Evolutionary conservation across 2,888 invertebrate species (phyloP).

Genomic region (Neoscelio sp.): DNA sequence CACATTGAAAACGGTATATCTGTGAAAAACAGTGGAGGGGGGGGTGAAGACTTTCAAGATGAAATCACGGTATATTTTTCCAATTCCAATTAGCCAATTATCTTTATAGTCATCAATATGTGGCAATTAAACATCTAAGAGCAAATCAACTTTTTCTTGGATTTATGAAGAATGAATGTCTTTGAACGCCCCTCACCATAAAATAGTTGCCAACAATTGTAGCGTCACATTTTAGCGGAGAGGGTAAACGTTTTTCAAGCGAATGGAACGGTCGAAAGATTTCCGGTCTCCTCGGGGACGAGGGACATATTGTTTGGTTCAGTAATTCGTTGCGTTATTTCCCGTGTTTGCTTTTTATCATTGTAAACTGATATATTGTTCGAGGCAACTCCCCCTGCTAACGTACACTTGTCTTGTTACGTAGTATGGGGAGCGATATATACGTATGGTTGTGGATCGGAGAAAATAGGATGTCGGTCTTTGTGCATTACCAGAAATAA

Average conservation of each 20-base stretch:
- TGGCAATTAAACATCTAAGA: too few relatives aligned
- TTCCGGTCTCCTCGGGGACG: conserved; percentile 75
- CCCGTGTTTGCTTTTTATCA: conserved; percentile 81
- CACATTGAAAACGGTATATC: too few relatives aligned
- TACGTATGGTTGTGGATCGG: conserved; percentile 7
- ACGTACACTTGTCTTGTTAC: conserved; percentile 58
- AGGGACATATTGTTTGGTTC: conserved; percentile 81
- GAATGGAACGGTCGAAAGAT: conserved; percentile 73
- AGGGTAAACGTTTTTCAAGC: conserved; percentile 59
- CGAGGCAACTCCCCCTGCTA: conserved; percentile 74
- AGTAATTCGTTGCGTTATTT: conserved; percentile 81
- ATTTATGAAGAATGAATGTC: conserved; percentile 21
- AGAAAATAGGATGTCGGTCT: conserved; percentile 43
- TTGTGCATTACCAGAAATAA: conserved; percentile 57
- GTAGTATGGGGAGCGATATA: conserved; percentile 44
- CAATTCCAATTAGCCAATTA: too few relatives aligned
- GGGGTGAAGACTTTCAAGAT: too few relatives aligned
- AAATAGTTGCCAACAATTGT: conserved; percentile 42
- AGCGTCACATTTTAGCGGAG: conserved; percentile 55
- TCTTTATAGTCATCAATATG: too few relatives aligned
- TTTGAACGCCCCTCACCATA: neutral
- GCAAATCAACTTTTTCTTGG: too few relatives aligned
- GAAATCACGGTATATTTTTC: too few relatives aligned
- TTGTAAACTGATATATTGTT: conserved; percentile 81
- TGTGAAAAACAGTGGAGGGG: too few relatives aligned